Base-by-base conservation (phyloP, 1,140 invertebrate species). In the Brachionus plicatilis region DNA sequence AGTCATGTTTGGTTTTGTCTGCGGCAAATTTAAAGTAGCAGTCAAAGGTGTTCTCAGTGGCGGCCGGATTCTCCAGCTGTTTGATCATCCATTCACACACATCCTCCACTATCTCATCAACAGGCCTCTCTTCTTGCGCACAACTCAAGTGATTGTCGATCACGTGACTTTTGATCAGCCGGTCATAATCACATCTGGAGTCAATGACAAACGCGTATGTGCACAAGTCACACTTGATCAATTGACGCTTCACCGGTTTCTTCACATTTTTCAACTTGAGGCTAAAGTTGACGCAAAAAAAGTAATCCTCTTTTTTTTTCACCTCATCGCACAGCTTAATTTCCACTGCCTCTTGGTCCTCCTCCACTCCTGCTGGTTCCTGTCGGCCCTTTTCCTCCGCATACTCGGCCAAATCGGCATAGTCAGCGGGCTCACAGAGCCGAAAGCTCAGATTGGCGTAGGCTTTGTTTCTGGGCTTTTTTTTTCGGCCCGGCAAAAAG, bases 201-300 rank as follows among this genome's bases (percentile, higher is more conserved):
- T 82, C 79, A 5, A 43, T 45, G n/a, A 65, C 41, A 12, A 65
- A 8, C 9, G 79, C 29, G 12, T 82, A 68, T 12, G 79, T 3
- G 60, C 79, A 82, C 53, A 68, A 9, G 8, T 82, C 79, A 27
- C 79, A 82, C 27, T 82, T 82, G 11, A 65, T 29, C n/a, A 82
- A 5, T 24, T 68, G 50, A 41, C 79, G 37, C 33, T 82, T 82
- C n/a, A 65, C 0, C 20, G 37, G 20, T 41, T 82, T 82, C 41
- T 82, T 82, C 17, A 20, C 3, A 60, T 41, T 53, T 5, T 76
- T 82, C 29, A 65, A 3, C 37, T 82, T 82, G 1, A 82, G 0
- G 20, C 17, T 82, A 41, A 82, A 82, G 14, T 37, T 20, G n/a
- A 68, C n/a, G 9, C 27, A n/a, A 17, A 68, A 82, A 82, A 60